A percentile compares a stretch with the other conserved stretches of the same genome.
Evolutionary conservation across 2,888 invertebrate genomes (phyloP).

Genomic region (Psococerastis gibbosa): DNA sequence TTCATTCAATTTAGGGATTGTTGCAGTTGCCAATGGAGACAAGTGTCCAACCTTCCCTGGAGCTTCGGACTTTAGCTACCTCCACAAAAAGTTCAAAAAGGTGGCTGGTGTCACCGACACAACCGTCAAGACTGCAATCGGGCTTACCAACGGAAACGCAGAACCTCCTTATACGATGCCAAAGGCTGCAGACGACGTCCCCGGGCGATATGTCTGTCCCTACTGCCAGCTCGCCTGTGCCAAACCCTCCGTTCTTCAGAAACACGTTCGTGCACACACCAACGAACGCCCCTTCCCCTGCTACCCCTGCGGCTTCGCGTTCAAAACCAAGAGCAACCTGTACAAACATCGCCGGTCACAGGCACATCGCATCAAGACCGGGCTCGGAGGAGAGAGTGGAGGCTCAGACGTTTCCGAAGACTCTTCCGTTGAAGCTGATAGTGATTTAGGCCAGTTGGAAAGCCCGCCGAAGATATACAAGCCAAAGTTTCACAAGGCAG

Average conservation of each 20-base stretch:
- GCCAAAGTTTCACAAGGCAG: constrained; percentile 53
- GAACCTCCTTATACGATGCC: not conserved
- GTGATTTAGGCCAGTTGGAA: constrained; percentile 22
- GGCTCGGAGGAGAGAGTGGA: constrained; percentile 24
- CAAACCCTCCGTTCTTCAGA: constrained; percentile 82
- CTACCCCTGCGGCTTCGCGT: constrained; percentile 72
- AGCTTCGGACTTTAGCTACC: constrained; percentile 44
- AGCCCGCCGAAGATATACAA: constrained; percentile 36
- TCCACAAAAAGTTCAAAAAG: constrained; percentile 87
- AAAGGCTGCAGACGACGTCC: constrained; percentile 5
- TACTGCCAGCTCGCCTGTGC: constrained; percentile 79
- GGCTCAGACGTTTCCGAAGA: constrained; percentile 22
- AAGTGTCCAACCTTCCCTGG: no score
- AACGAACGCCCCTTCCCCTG: constrained; percentile 86
- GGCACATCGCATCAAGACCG: constrained; percentile 25
- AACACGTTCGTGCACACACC: constrained; percentile 85
- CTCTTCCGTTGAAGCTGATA: constrained; percentile 24
- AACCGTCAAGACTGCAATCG: constrained; percentile 1
- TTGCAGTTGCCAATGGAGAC: not conserved
- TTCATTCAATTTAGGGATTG: not conserved
- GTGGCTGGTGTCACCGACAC: constrained; percentile 35
- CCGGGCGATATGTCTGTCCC: constrained; percentile 55
- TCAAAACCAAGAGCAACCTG: constrained; percentile 84
- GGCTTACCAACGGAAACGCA: not conserved
- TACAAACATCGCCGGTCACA: constrained; percentile 66